Evolutionary conservation across 2,113 vertebrate genomes (phyloP).

Genomic region (Lepisosteus oculatus): DNA sequence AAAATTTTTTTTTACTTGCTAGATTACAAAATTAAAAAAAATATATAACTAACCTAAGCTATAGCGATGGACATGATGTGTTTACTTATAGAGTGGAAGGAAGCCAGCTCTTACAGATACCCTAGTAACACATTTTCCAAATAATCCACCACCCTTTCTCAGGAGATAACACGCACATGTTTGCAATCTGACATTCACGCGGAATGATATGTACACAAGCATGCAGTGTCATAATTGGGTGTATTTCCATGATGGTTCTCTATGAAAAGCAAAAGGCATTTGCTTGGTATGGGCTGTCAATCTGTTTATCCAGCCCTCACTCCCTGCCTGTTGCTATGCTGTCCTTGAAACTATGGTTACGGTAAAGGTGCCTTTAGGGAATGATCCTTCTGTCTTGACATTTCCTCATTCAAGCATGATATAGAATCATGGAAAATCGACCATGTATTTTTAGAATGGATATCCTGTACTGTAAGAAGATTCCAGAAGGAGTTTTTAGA

Average conservation of each 20-base stretch:
- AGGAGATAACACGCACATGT: not conserved
- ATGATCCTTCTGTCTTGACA: conserved; percentile 21
- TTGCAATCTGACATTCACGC: not conserved
- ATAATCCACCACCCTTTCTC: not conserved
- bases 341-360: conserved; percentile 49
- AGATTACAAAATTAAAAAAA: not conserved
- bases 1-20: too few relatives aligned
- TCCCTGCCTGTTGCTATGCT: conserved; percentile 47
- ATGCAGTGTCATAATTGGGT: conserved; percentile 16
- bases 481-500: not conserved
- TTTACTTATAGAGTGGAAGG: conserved; percentile 10
- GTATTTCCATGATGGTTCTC: conserved; percentile 7
- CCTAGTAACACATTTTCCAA: conserved; percentile 26
- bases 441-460: conserved; percentile 11
- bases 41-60: not conserved
- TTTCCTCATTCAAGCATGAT: conserved; percentile 19
- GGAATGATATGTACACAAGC: conserved; percentile 24
- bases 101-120: conserved; percentile 14
- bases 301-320: conserved; percentile 38
- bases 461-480: not conserved
- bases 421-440: conserved; percentile 15
- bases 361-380: conserved; percentile 40
- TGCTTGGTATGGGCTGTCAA: conserved; percentile 32
- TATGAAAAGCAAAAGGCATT: conserved; percentile 30
- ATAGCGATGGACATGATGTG: conserved; percentile 1